phyloP scores from a whole-genome alignment of 2,113 vertebrate species.

The Entosphenus tridentatus region DNA sequence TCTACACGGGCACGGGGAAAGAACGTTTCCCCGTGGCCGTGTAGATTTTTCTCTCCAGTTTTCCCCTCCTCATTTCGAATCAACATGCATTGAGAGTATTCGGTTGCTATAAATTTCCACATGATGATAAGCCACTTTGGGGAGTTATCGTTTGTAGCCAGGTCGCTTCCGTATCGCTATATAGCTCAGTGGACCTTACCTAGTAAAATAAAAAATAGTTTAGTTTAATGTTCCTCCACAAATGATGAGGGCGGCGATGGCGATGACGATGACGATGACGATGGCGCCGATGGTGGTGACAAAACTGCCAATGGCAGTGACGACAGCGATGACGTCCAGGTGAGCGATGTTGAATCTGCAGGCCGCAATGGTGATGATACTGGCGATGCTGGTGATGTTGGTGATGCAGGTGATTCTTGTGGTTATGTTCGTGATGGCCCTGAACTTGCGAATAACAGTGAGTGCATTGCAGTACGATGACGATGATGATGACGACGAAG shows the following conservation, averaged over 20 bases:
- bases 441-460: not conserved
- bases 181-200: no score
- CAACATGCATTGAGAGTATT: no score
- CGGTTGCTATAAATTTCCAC: no score
- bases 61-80: no score
- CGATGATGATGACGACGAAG: not conserved
- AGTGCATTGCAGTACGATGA: not conserved
- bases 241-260: not conserved
- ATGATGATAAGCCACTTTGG: no score
- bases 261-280: not conserved
- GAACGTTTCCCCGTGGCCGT: no score
- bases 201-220: no score
- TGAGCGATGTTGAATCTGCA: not conserved
- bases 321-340: not conserved
- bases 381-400: constrained; percentile 1
- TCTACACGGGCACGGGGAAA: no score
- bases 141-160: no score
- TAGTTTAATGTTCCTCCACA: no score
- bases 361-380: not conserved
- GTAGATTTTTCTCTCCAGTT: no score
- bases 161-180: no score
- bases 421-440: not conserved
- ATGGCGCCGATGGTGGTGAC: not conserved
- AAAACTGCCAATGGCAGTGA: not conserved
- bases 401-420: not conserved